Evolutionary conservation across 2,888 invertebrate genomes (phyloP).

Genomic region (Pilophorus perplexus): DNA sequence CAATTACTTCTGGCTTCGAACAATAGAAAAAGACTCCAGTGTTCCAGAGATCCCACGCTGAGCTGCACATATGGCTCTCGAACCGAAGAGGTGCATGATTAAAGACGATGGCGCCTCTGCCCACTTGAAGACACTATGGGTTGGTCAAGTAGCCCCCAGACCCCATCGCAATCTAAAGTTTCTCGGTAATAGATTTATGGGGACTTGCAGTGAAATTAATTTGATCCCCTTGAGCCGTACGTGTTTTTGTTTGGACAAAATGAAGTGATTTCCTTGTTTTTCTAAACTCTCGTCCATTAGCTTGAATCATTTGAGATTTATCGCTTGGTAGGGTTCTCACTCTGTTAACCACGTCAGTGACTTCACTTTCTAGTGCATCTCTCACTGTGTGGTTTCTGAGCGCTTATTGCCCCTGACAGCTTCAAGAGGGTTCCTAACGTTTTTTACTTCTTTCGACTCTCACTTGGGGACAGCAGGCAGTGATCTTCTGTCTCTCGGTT

Average conservation of each 20-base stretch:
- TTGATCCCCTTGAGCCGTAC: too few relatives aligned
- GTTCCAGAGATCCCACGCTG: conserved; percentile 6
- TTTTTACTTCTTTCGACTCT: not conserved
- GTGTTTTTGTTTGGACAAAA: too few relatives aligned
- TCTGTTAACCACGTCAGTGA: not conserved
- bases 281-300: too few relatives aligned
- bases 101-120: conserved; percentile 13
- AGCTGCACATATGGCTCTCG: not conserved
- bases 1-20: too few relatives aligned
- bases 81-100: conserved; percentile 1
- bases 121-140: conserved; percentile 10
- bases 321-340: not conserved
- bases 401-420: conserved; percentile 3
- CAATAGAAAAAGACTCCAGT: too few relatives aligned
- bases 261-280: too few relatives aligned
- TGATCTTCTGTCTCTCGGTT: too few relatives aligned
- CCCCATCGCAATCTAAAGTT: too few relatives aligned
- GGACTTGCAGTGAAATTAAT: too few relatives aligned
- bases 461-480: too few relatives aligned
- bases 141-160: not conserved
- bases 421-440: not conserved
- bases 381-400: not conserved
- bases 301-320: conserved; percentile 6
- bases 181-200: too few relatives aligned
- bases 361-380: conserved; percentile 3